Conservation (phyloP, 2,888 invertebrate species). For the Panzeria rudis region DNA sequence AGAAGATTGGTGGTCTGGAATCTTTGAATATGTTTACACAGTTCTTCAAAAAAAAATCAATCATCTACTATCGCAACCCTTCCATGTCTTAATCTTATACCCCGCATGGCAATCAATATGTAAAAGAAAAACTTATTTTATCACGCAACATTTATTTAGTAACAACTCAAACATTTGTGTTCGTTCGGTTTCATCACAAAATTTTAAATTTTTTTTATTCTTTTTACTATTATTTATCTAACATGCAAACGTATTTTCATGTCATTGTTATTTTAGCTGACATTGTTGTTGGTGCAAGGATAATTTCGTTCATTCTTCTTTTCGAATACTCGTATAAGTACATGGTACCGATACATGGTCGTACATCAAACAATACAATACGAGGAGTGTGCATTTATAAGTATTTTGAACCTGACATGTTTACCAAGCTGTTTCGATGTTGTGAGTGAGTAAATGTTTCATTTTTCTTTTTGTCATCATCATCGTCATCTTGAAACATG, state of each 20-base stretch:
- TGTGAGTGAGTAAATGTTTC: slow-evolving; percentile 46
- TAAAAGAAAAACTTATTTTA: neutral
- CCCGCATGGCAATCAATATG: no score
- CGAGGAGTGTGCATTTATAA: neutral
- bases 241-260: slow-evolving; percentile 49
- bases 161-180: neutral
- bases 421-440: slow-evolving; percentile 37
- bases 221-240: neutral
- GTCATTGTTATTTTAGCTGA: slow-evolving; percentile 22
- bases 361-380: slow-evolving; percentile 17
- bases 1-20: no score
- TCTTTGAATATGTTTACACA: no score
- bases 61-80: no score
- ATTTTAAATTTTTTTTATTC: neutral
- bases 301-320: slow-evolving; percentile 30
- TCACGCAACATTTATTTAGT: slow-evolving; percentile 16
- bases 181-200: slow-evolving; percentile 7
- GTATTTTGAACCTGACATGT: slow-evolving; percentile 64
- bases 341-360: neutral
- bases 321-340: neutral
- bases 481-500: slow-evolving; percentile 42
- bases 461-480: slow-evolving; percentile 39
- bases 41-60: no score
- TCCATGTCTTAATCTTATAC: no score
- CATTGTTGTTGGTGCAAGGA: slow-evolving; percentile 37